These are phyloP conservation scores for Chiroxiphia lanceolata DNA, from an alignment of 2,797 vertebrate genomes.

Conservation along the genomic window DNA sequence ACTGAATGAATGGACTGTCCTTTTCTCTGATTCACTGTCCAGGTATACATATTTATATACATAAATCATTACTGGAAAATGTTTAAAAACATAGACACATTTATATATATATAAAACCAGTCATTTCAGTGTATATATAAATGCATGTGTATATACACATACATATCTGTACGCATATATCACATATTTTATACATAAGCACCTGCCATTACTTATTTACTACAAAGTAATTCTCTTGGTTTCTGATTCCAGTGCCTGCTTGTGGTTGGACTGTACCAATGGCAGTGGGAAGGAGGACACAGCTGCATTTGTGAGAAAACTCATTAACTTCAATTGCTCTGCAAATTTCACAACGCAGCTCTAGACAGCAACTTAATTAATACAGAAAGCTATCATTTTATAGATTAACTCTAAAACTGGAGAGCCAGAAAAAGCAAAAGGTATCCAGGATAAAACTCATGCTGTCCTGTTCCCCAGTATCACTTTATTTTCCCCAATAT, in stretches of 20 bases:
- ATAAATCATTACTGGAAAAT: neutral
- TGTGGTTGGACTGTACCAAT: neutral
- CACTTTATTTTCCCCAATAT: neutral
- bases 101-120: neutral
- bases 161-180: neutral
- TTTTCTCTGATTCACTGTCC: neutral
- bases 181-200: neutral
- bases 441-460: neutral
- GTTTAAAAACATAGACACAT: neutral
- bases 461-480: neutral
- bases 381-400: neutral
- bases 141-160: neutral
- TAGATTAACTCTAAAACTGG: neutral
- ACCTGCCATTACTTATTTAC: neutral
- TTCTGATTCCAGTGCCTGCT: neutral
- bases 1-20: neutral
- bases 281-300: neutral
- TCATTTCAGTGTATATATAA: neutral
- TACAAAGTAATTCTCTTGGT: neutral
- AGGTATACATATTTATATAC: neutral
- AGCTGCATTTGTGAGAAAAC: conserved; percentile 9
- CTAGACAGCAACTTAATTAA: conserved; percentile 8
- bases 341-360: neutral
- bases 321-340: conserved; percentile 31
- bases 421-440: neutral